Percentiles rank a stretch among this genome's conserved stretches.
Evolutionary conservation across 2,113 vertebrate species (phyloP).

Genomic region (Numida meleagris): DNA sequence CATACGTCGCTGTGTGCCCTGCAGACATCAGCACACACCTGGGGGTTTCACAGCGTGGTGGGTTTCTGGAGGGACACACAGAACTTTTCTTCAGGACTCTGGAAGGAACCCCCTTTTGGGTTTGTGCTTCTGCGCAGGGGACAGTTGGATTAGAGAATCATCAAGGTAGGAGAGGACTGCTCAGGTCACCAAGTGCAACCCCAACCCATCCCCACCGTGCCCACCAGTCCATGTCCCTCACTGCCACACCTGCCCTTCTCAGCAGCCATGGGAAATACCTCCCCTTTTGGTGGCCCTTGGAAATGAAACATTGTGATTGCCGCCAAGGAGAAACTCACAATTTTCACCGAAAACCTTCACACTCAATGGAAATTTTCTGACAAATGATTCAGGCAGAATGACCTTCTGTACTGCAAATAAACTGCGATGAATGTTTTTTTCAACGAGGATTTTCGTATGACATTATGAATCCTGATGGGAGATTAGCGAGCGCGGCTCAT

Average conservation of each 20-base stretch:
- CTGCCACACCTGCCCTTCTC: too few species aligned
- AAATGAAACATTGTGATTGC: not conserved
- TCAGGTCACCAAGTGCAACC: too few species aligned
- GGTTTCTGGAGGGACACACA: not conserved
- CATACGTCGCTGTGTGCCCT: not conserved
- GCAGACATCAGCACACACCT: accelerated
- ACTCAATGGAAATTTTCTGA: slow-evolving; percentile 18
- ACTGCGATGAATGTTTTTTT: not conserved
- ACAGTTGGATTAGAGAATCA: not conserved
- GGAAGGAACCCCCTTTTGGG: not conserved
- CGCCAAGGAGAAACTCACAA: not conserved
- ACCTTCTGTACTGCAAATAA: slow-evolving; percentile 33
- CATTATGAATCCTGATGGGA: slow-evolving; percentile 4
- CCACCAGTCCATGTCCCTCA: too few species aligned
- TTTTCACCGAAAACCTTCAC: not conserved
- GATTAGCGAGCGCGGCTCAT: not conserved
- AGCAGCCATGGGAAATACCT: too few species aligned
- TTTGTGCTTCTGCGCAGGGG: not conserved
- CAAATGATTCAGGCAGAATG: not conserved
- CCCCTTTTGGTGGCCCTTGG: not conserved
- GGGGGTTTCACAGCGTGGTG: not conserved
- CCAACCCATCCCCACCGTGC: too few species aligned
- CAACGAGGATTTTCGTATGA: slow-evolving; percentile 17
- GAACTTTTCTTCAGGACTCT: not conserved
- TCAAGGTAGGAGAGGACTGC: too few species aligned